Conservation (phyloP, 2,888 invertebrate species). For the Synergus umbraculus region DNA sequence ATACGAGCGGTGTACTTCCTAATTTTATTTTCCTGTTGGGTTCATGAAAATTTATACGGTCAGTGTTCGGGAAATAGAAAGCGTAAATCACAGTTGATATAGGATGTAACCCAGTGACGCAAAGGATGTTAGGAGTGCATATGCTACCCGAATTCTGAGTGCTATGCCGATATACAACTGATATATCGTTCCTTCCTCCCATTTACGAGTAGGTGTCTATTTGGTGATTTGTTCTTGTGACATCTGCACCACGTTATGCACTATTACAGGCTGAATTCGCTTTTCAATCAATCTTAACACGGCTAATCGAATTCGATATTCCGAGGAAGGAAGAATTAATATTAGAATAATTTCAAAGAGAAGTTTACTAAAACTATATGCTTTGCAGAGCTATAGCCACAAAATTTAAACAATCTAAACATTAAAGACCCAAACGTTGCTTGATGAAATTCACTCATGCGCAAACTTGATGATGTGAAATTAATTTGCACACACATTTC, state of each 20-base stretch:
- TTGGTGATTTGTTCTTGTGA: neutral
- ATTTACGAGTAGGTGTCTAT: neutral
- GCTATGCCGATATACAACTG: constrained; percentile 47
- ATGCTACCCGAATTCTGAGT: constrained; percentile 35
- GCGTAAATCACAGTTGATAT: constrained; percentile 63
- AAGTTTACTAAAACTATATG: no score
- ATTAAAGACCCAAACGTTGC: neutral
- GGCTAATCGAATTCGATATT: no score
- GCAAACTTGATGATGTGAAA: neutral
- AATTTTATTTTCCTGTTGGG: constrained; percentile 11
- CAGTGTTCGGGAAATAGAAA: constrained; percentile 58
- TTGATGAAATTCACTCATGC: neutral
- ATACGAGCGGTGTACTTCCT: neutral
- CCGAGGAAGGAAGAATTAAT: no score
- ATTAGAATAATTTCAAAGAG: no score
- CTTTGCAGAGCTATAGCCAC: no score
- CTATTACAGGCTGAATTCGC: neutral
- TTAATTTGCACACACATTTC: neutral
- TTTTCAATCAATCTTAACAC: no score
- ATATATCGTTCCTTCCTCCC: constrained; percentile 40
- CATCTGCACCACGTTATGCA: neutral
- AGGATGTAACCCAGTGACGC: constrained; percentile 59
- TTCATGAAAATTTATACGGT: constrained; percentile 41
- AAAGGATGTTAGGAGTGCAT: constrained; percentile 44
- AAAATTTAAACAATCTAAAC: no score